phyloP scores from a whole-genome alignment of 2,888 invertebrate species.

The Himalopsyche kuldschensis region DNA sequence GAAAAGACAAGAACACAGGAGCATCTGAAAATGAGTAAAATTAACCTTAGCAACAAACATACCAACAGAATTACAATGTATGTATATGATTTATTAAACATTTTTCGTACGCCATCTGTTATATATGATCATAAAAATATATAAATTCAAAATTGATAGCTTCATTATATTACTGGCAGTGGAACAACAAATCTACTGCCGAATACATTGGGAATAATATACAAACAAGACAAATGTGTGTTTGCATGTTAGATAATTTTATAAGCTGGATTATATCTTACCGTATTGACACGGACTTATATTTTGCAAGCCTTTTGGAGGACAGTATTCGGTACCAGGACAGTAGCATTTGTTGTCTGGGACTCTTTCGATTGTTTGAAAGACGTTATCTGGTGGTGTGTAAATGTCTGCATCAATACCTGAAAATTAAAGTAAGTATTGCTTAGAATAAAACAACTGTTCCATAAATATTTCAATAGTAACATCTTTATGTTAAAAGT shows the following conservation, averaged over 20 bases:
- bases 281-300: conserved; percentile 87
- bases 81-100: too few species aligned
- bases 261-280: conserved; percentile 48
- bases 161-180: too few species aligned
- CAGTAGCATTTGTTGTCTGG: conserved; percentile 78
- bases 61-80: not conserved
- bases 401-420: conserved; percentile 75
- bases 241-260: not conserved
- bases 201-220: too few species aligned
- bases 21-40: conserved; percentile 62
- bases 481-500: too few species aligned
- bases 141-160: too few species aligned
- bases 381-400: conserved; percentile 70
- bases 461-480: too few species aligned
- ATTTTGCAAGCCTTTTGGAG: conserved; percentile 77
- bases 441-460: not conserved
- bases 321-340: conserved; percentile 67
- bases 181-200: too few species aligned
- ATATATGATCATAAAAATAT: too few species aligned
- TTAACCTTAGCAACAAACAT: not conserved
- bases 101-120: too few species aligned
- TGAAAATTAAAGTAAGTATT: conserved; percentile 42
- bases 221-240: too few species aligned
- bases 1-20: conserved; percentile 85
- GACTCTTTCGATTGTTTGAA: conserved; percentile 67